Base-by-base conservation (phyloP, 2,888 invertebrate species). In the Merodon equestris region DNA sequence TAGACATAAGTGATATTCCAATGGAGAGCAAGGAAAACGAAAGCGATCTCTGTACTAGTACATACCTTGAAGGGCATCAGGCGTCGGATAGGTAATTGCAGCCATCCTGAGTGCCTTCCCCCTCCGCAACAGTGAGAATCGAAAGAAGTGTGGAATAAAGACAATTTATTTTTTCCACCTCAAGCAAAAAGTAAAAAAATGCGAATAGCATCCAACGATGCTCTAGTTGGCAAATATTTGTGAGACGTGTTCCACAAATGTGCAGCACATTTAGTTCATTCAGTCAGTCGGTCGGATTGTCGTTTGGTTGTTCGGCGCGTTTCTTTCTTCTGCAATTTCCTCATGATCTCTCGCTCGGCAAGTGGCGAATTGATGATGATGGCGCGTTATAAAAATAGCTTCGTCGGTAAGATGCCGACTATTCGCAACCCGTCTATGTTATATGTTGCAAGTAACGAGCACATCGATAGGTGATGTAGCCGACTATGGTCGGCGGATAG, bases 151-250 rank as follows among this genome's bases (percentile, higher is more conserved):
- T 14, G 15, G 27, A 4, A 7, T 27, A 27, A 27, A 27, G 27
- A 27, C 3, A 27, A 27, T 27, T 27, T 7, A 27, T 4, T 27
- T 27, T 27, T 27, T 27, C 27, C 27, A 27, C 27, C 27, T 27
- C 27, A 27, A 27, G 3, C 27, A 44, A 50, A 63, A 54, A 58
- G 53, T 44, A 45, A 19, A 56, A 34, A 68, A 27, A 27, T 38
- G 9, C 40, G 13, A 13, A 27, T 27, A 73, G 67, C 58, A 63
- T 60, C 44, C 81, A 83, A 82, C 74, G 83, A 82, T 84, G 81
- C 83, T 75, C 82, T 72, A 83, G 70, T 84, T 84, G 83, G 84
- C 84, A 84, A 84, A 84, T 84, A 84, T 84, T 84, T 84, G 81
- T 82, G 82, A 83, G 84, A 84, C 84, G 84, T 84, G 84, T 83